Conservation (phyloP, 2,797 vertebrate genomes). For the Syncerus caffer region DNA sequence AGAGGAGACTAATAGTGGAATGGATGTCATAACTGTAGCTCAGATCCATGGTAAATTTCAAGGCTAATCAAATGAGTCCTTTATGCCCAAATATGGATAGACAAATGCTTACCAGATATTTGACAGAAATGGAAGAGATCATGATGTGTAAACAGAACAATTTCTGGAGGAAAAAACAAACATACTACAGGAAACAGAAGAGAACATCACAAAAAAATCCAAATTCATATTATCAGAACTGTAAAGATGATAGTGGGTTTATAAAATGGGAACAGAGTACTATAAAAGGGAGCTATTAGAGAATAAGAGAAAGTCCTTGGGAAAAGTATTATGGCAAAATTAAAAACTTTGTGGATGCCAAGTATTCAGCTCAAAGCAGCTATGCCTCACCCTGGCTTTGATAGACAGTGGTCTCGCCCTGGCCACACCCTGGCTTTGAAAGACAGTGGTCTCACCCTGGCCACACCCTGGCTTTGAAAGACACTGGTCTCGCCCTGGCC, state of each 20-base stretch:
- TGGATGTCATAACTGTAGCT: background rate
- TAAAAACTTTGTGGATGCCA: background rate
- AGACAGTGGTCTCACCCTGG: background rate
- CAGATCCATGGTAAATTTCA: background rate
- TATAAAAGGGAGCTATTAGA: background rate
- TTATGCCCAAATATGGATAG: background rate
- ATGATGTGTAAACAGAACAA: background rate
- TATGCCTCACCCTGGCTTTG: background rate
- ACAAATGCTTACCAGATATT: background rate
- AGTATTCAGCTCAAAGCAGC: accelerated
- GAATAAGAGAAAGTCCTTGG: background rate
- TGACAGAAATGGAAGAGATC: background rate
- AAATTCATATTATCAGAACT: background rate
- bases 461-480: too few species aligned
- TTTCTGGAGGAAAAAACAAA: background rate
- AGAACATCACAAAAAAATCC: background rate
- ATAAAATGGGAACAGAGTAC: background rate
- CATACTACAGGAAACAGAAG: background rate
- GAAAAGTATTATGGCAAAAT: background rate
- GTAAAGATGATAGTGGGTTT: background rate
- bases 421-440: too few species aligned
- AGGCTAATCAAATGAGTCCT: background rate
- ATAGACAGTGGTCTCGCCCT: background rate
- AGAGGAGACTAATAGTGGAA: background rate
- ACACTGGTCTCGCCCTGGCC: too few species aligned